phyloP scores from a whole-genome alignment of 2,797 vertebrate genomes.

The Xiphophorus birchmanni region DNA sequence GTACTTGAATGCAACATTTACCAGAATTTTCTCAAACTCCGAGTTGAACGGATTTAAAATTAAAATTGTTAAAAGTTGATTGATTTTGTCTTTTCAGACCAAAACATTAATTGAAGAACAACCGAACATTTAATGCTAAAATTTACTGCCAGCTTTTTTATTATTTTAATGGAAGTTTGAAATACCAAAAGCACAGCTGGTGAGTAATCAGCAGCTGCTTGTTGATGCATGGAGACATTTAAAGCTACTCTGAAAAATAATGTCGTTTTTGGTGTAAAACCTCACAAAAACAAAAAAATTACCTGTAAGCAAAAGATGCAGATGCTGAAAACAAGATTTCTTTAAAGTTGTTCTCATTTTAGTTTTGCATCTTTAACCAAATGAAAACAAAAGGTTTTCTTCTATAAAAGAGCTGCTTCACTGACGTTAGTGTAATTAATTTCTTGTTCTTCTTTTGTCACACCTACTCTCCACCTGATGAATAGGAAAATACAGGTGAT shows the following conservation, averaged over 20 bases:
- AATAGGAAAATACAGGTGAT: conserved; percentile 70
- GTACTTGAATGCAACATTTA: conserved; percentile 15
- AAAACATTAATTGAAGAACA: background rate
- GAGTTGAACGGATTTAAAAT: background rate
- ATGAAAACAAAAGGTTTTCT: background rate
- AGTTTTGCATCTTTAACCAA: background rate
- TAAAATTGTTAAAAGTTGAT: background rate
- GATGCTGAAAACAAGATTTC: background rate
- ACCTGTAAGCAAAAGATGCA: background rate
- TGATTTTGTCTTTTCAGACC: background rate
- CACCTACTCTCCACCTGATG: conserved; percentile 50
- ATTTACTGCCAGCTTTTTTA: background rate
- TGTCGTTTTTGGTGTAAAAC: background rate
- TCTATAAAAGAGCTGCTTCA: background rate
- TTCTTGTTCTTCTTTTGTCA: conserved; percentile 60
- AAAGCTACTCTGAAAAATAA: background rate
- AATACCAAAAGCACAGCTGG: background rate
- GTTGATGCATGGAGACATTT: conserved; percentile 1
- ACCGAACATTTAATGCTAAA: background rate
- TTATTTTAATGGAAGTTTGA: background rate
- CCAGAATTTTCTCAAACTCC: background rate
- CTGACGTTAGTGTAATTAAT: conserved; percentile 43
- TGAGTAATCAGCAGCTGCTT: background rate
- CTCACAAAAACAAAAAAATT: background rate
- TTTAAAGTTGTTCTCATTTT: too few relatives aligned